phyloP scores from a whole-genome alignment of 2,888 invertebrate species.

The Volucella inanis region DNA sequence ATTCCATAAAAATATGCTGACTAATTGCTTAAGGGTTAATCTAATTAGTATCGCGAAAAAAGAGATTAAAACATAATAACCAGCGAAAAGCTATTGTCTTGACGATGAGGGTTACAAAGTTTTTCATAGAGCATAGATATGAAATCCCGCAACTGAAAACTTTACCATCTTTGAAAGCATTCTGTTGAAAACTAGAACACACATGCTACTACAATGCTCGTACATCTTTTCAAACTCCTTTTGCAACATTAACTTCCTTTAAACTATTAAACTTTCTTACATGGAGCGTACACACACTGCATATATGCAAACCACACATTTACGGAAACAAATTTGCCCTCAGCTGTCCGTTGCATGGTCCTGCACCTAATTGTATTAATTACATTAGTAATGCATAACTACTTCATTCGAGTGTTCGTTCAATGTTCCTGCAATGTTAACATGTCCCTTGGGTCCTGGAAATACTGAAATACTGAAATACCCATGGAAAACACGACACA shows the following conservation, averaged over 20 bases:
- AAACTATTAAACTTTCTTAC: not conserved
- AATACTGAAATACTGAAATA: not conserved
- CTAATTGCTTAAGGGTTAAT: too few relatives aligned
- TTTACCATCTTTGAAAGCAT: too few relatives aligned
- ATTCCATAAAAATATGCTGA: too few relatives aligned
- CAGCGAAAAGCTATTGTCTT: too few relatives aligned
- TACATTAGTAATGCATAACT: constrained; percentile 63
- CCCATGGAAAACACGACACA: constrained; percentile 26
- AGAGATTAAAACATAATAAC: too few relatives aligned
- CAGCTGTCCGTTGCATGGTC: constrained; percentile 22
- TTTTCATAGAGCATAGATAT: too few relatives aligned
- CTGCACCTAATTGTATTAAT: constrained; percentile 56
- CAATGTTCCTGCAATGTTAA: constrained; percentile 44
- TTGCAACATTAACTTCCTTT: not conserved
- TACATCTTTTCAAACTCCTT: not conserved
- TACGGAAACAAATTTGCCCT: constrained; percentile 24
- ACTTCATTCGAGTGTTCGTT: constrained; percentile 26
- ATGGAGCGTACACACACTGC: not conserved
- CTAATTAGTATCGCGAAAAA: too few relatives aligned
- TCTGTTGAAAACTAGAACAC: too few relatives aligned
- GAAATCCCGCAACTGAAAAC: too few relatives aligned
- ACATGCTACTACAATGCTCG: too few relatives aligned
- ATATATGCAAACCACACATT: constrained; percentile 1
- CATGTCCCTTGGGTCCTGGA: constrained; percentile 36
- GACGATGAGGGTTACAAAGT: too few relatives aligned